Percentiles rank a stretch among this genome's conserved stretches.
Conservation (phyloP, 2,113 vertebrate species). For the Ceyx cyanopectus region DNA sequence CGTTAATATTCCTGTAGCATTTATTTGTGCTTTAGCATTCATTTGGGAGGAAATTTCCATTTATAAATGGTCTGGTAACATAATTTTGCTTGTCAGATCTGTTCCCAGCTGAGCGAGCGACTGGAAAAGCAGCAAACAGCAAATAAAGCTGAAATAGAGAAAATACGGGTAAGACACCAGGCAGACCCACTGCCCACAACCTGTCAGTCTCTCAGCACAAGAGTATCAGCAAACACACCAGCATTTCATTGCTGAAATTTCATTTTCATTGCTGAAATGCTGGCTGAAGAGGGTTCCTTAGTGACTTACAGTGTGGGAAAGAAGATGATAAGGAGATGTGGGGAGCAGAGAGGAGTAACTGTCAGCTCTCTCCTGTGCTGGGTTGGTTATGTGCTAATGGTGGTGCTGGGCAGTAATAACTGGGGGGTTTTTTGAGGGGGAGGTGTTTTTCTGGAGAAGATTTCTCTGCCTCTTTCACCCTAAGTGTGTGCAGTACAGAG, state of each 20-base stretch:
- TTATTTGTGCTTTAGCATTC: slow-evolving; percentile 25
- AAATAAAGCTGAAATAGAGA: slow-evolving; percentile 94
- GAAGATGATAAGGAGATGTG: background rate
- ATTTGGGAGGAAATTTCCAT: slow-evolving; percentile 29
- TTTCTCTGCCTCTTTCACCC: background rate
- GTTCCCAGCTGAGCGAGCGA: slow-evolving; percentile 96
- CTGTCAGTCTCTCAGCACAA: background rate
- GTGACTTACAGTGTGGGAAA: background rate
- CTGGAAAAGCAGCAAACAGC: slow-evolving; percentile 96
- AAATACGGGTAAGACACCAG: slow-evolving; percentile 90
- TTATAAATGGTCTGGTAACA: slow-evolving; percentile 41
- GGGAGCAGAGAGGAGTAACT: background rate
- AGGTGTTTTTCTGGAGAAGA: background rate
- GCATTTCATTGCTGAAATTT: background rate
- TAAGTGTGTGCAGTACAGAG: background rate
- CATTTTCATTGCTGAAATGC: background rate
- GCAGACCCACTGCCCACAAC: background rate
- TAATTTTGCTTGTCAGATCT: slow-evolving; percentile 85
- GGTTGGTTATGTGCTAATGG: background rate
- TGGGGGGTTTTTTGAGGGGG: background rate
- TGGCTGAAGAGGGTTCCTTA: background rate
- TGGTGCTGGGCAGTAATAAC: background rate
- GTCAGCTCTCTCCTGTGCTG: background rate
- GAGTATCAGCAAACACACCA: background rate
- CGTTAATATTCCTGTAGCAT: slow-evolving; percentile 15